These are phyloP conservation scores for Danio albolineatus DNA, from an alignment of 2,797 vertebrate species.

Conservation along the genomic window DNA sequence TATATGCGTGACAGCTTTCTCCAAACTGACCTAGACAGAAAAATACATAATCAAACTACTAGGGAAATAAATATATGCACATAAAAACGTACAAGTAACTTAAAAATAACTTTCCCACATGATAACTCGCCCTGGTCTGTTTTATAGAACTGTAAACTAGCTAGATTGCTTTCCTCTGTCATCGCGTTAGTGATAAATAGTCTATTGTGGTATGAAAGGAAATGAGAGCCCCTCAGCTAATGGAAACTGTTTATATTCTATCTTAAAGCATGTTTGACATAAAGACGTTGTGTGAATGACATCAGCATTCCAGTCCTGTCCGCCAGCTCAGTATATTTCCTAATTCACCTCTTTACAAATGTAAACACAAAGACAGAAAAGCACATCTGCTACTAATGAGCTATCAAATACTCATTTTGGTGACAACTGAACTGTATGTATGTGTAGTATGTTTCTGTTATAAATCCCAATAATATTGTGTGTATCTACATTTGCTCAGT, in stretches of 20 bases:
- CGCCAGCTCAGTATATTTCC: conserved; percentile 16
- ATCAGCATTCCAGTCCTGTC: conserved; percentile 31
- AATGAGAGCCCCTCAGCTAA: not conserved
- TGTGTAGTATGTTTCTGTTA: not conserved
- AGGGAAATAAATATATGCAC: not conserved
- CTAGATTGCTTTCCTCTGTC: not conserved
- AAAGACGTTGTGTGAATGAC: conserved; percentile 18
- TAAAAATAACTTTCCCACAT: not conserved
- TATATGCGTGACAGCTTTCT: not conserved
- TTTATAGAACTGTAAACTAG: not conserved
- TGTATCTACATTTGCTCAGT: not conserved
- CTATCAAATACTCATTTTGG: not conserved
- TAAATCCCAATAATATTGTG: not conserved
- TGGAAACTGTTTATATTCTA: conserved; percentile 39
- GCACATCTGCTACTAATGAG: conserved; percentile 37
- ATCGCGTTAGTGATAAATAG: not conserved
- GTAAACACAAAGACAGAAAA: conserved; percentile 28
- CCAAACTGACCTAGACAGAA: not conserved
- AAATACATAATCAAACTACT: not conserved
- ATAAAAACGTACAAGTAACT: not conserved
- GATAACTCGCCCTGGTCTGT: not conserved
- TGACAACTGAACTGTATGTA: not conserved
- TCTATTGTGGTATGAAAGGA: not conserved
- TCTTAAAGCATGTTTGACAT: conserved; percentile 44
- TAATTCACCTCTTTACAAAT: not conserved